Evolutionary conservation across 2,888 invertebrate species (phyloP).

Genomic region (Agonopterix arenella): DNA sequence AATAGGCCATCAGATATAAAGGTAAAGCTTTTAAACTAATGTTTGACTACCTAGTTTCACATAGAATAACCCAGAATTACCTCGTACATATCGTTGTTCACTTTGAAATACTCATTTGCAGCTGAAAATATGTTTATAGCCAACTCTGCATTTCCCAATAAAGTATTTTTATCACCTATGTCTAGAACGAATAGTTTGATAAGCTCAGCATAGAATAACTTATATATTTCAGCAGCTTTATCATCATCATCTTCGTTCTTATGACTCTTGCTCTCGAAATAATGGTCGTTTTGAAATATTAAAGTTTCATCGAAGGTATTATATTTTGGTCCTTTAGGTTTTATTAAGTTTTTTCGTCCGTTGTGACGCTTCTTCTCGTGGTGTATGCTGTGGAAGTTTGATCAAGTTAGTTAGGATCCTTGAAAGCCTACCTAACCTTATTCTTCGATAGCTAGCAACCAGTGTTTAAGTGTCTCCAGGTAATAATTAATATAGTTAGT

Average conservation of each 20-base stretch:
- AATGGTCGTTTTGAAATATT: slow-evolving; percentile 1
- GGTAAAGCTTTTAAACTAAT: no score
- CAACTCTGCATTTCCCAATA: slow-evolving; percentile 48
- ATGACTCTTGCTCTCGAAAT: slow-evolving; percentile 17
- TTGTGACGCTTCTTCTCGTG: slow-evolving; percentile 37
- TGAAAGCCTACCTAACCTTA: no score
- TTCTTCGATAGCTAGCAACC: no score
- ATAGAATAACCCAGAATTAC: slow-evolving; percentile 39
- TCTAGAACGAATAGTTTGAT: slow-evolving; percentile 61
- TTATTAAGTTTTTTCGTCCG: slow-evolving; percentile 17
- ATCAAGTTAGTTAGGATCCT: background rate
- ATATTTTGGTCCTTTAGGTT: slow-evolving; percentile 9
- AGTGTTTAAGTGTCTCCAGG: no score
- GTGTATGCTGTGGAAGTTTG: slow-evolving; percentile 35
- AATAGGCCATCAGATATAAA: no score
- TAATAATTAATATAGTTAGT: no score
- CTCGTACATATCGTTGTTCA: slow-evolving; percentile 72
- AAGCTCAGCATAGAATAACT: slow-evolving; percentile 55
- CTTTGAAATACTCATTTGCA: slow-evolving; percentile 63
- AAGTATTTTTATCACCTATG: slow-evolving; percentile 34
- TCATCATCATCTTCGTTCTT: slow-evolving; percentile 28
- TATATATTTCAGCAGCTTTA: slow-evolving; percentile 33
- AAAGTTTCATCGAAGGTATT: slow-evolving; percentile 10
- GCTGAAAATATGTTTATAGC: slow-evolving; percentile 60
- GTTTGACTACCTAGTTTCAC: no score